Evolutionary conservation across 2,888 invertebrate genomes (phyloP).

Genomic region (Lordiphosa fenestrarum): DNA sequence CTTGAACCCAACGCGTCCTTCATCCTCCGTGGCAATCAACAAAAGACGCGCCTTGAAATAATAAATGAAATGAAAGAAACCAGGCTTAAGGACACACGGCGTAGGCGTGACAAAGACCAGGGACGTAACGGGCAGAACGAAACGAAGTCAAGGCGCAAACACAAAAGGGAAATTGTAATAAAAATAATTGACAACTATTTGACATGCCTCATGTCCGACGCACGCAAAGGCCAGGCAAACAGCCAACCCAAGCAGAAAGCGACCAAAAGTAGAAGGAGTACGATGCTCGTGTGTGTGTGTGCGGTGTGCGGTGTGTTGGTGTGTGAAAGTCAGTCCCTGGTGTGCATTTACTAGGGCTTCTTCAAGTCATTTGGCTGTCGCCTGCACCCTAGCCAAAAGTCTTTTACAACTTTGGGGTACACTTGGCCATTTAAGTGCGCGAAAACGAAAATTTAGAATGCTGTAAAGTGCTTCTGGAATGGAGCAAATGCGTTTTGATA

Average conservation of each 20-base stretch:
- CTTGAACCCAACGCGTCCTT: conserved; percentile 46
- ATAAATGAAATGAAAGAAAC: conserved; percentile 38
- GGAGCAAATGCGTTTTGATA: too few species aligned
- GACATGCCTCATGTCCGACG: conserved; percentile 74
- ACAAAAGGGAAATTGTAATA: conserved; percentile 70
- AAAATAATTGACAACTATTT: conserved; percentile 75
- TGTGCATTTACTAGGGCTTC: conserved; percentile 61
- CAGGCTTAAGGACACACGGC: not conserved
- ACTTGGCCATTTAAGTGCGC: not conserved
- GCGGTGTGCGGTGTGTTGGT: not conserved
- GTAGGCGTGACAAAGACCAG: not conserved
- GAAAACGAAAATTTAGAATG: too few species aligned
- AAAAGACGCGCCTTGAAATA: conserved; percentile 64
- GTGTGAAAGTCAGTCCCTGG: conserved; percentile 45
- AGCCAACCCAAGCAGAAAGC: conserved; percentile 3
- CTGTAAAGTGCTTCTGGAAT: too few species aligned
- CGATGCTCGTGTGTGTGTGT: conserved; percentile 8
- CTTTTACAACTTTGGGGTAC: conserved; percentile 1
- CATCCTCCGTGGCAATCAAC: conserved; percentile 56
- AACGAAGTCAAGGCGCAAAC: conserved; percentile 24
- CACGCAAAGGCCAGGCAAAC: conserved; percentile 53
- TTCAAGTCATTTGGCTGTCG: conserved; percentile 31
- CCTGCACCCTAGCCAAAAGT: not conserved
- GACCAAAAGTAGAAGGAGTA: not conserved
- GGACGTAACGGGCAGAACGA: not conserved